Base-by-base conservation (phyloP, 2,888 invertebrate species). In the Epirrhoe tristata region DNA sequence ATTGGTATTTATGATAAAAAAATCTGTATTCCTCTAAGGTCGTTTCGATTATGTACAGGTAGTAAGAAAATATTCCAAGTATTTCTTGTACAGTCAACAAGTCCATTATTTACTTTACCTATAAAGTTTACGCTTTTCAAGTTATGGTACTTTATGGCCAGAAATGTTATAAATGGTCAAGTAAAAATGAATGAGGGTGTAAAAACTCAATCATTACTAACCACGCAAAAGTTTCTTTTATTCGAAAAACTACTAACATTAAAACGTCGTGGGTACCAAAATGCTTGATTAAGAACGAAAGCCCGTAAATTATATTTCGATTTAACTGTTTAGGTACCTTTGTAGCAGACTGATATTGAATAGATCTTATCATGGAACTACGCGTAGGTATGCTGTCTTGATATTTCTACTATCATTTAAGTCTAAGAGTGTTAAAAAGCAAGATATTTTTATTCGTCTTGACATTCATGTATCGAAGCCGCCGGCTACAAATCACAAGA, bases 1-100 rank as follows among this genome's bases (percentile, higher is more conserved):
- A 69, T 64, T 60, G 68, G 66, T 69, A 64, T 70, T 69, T 66
- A 43, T 62, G 63, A 54, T 66, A 69, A 73, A 71, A 70, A 70
- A 70, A 1, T 24, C 43, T 56, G 66, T 67, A 68, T 62, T 68
- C 53, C 53, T 68, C 36, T 68, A 52, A 61, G 68, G 61, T 34
- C 54, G 57, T 61, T 60, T 61, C 60, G 54, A 64, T 51, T 60
- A 58, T 58, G 43, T 60, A 55, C 58, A 55, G 54, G 54, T 59
- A 43, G 58, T 58, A 55, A 39, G 24, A 46, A 60, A 65, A 55
- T 52, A 60, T 66, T 66, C n/a, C 24, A 52, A 60, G 65, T 48
- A 60, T 66, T 60, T 65, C 10, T 39, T 55, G 39, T 59, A 39
- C 58, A 58, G 53, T 52, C 52, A 46, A 34, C 54, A 48, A 56